Percentiles rank a stretch among this genome's conserved stretches.
These are phyloP conservation scores for Nowickia ferox DNA, from an alignment of 2,888 invertebrate genomes.

Conservation along the genomic window DNA sequence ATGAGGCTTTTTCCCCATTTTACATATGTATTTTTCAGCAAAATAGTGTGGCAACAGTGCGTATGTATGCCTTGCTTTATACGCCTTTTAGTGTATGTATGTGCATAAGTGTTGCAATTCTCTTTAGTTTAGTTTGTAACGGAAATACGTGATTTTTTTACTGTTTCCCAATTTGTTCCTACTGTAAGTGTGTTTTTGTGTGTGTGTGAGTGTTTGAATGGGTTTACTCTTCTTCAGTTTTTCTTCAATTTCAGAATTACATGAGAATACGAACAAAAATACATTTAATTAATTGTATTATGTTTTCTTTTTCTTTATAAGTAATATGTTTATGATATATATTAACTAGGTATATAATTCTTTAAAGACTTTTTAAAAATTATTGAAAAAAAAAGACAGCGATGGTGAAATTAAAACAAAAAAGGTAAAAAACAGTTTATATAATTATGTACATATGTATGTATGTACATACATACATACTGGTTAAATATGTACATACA, in stretches of 20 bases:
- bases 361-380: neutral
- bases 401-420: neutral
- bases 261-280: constrained; percentile 66
- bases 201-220: neutral
- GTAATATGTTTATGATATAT: constrained; percentile 65
- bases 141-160: constrained; percentile 21
- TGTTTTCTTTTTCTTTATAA: constrained; percentile 27
- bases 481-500: neutral
- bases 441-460: neutral
- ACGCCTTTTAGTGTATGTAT: neutral
- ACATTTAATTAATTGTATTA: constrained; percentile 64
- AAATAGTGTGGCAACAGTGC: neutral
- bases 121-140: constrained; percentile 10
- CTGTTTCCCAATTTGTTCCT: constrained; percentile 36
- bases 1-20: neutral
- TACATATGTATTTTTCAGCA: neutral
- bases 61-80: neutral
- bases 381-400: neutral
- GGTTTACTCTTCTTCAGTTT: constrained; percentile 23
- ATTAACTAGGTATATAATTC: constrained; percentile 52
- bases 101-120: neutral
- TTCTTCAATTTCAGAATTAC: constrained; percentile 45
- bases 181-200: constrained; percentile 17
- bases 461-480: too few relatives aligned
- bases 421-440: neutral